phyloP scores from a whole-genome alignment of 1,140 invertebrate species.

The Matsumurasca onukii region DNA sequence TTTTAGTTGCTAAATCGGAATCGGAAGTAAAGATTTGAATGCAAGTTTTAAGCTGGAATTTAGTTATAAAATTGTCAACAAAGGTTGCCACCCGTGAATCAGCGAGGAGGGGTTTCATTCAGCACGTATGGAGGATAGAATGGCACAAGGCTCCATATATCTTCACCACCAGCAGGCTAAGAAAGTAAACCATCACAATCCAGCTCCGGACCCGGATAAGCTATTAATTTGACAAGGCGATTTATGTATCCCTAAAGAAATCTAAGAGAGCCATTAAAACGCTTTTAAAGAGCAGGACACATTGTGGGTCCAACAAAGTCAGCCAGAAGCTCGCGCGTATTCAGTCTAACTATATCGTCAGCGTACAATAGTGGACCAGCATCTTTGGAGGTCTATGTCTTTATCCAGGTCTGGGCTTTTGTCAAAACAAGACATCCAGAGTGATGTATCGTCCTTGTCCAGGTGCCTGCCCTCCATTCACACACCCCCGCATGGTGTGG shows the following conservation, averaged over 20 bases:
- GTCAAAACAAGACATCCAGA: conserved; percentile 31
- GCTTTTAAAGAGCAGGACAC: background rate
- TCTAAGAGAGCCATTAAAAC: conserved; percentile 23
- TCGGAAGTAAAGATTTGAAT: no score
- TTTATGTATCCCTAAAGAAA: conserved; percentile 11
- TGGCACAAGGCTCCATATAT: background rate
- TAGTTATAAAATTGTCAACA: no score
- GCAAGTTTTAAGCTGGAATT: no score
- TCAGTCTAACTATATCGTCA: conserved; percentile 24
- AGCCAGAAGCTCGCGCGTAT: background rate
- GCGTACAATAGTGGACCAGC: conserved; percentile 12
- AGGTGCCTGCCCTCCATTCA: conserved; percentile 4
- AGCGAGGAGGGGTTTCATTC: background rate
- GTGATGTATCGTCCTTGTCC: conserved; percentile 23
- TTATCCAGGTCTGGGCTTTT: conserved; percentile 17
- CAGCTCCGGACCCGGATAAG: background rate
- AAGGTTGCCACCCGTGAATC: no score
- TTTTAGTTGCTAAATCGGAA: no score
- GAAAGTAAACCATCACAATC: background rate
- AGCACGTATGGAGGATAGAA: background rate
- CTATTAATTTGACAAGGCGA: conserved; percentile 18
- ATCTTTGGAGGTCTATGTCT: conserved; percentile 18
- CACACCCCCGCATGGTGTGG: background rate
- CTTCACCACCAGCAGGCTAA: background rate
- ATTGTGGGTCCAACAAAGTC: background rate